Evolutionary conservation across 2,888 invertebrate species (phyloP).

Genomic region (Cotesia congregata): DNA sequence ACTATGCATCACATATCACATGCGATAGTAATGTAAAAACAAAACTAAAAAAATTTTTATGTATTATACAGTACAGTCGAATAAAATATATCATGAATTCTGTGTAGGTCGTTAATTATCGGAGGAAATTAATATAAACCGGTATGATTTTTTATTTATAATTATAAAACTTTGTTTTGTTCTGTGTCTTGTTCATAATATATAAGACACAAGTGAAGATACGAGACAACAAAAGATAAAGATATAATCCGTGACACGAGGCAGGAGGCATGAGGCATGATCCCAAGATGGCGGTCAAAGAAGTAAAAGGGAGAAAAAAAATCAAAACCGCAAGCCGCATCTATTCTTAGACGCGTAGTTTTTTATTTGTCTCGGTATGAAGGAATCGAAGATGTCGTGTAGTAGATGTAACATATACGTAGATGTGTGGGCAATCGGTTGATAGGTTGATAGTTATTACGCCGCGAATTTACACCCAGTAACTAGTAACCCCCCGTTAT

Average conservation of each 20-base stretch:
- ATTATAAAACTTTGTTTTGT: neutral
- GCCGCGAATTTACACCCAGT: neutral
- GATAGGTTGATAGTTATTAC: neutral
- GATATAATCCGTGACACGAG: neutral
- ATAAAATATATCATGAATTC: too few relatives aligned
- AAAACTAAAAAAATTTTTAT: slow-evolving; percentile 1
- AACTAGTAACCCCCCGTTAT: too few relatives aligned
- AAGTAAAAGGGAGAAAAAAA: slow-evolving; percentile 35
- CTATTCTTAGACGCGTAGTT: slow-evolving; percentile 61
- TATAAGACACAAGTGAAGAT: neutral
- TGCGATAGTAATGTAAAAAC: too few relatives aligned
- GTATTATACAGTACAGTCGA: neutral
- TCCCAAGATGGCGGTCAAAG: neutral
- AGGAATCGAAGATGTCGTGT: neutral
- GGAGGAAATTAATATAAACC: neutral
- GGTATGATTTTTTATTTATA: neutral
- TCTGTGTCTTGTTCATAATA: neutral
- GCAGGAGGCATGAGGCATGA: neutral
- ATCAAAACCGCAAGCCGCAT: slow-evolving; percentile 50
- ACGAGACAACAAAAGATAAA: neutral
- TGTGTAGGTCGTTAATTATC: slow-evolving; percentile 30
- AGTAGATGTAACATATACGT: too few relatives aligned
- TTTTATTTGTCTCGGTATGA: neutral
- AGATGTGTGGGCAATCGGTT: slow-evolving; percentile 31
- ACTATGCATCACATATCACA: slow-evolving; percentile 24